phyloP scores from a whole-genome alignment of 2,888 invertebrate genomes.

The Drosophila siamana region DNA sequence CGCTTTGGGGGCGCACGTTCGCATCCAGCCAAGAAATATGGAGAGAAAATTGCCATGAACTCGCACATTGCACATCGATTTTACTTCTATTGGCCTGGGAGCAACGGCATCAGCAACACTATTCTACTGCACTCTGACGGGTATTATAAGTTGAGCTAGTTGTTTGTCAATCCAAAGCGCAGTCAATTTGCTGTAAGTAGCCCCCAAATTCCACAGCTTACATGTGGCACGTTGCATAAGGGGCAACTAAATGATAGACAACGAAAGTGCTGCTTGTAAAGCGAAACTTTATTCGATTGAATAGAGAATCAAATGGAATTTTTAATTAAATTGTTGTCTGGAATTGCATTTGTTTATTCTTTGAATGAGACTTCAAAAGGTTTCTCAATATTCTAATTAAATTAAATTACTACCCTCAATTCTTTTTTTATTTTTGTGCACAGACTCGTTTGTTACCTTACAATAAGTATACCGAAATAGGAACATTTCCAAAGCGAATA shows the following conservation, averaged over 20 bases:
- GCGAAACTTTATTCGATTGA: neutral
- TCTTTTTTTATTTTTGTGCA: no score
- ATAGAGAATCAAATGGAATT: no score
- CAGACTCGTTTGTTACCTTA: no score
- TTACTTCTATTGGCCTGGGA: constrained; percentile 27
- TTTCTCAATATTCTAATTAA: no score
- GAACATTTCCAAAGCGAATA: no score
- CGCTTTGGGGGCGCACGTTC: constrained; percentile 60
- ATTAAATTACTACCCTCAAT: no score
- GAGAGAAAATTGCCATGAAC: constrained; percentile 67
- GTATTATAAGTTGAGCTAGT: constrained; percentile 33
- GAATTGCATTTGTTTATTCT: no score
- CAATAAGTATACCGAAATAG: no score
- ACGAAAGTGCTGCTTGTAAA: neutral
- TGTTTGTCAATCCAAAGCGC: constrained; percentile 24
- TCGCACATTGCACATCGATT: constrained; percentile 52
- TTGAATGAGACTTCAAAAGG: no score
- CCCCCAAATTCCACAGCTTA: neutral
- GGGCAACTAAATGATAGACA: neutral
- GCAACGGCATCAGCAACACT: neutral
- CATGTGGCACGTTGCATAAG: neutral
- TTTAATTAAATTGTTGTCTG: no score
- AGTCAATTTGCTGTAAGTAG: neutral
- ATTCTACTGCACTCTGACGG: constrained; percentile 13
- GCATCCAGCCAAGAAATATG: constrained; percentile 62